phyloP scores from a whole-genome alignment of 2,797 vertebrate genomes.

The Myotis daubentonii region DNA sequence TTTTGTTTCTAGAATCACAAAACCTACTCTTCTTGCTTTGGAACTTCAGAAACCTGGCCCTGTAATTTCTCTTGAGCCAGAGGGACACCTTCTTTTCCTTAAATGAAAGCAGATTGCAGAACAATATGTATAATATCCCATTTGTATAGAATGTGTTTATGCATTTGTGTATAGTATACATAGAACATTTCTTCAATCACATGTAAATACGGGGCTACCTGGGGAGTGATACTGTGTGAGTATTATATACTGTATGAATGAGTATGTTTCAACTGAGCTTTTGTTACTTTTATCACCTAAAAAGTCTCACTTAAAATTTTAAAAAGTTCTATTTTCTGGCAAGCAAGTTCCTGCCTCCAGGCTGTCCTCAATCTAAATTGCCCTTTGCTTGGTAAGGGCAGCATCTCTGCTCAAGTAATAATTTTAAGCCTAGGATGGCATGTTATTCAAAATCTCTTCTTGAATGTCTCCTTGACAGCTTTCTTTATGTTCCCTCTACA shows the following conservation, averaged over 20 bases:
- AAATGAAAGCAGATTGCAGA: not conserved
- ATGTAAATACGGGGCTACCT: not conserved
- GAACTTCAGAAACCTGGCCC: constrained; percentile 76
- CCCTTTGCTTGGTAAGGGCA: not conserved
- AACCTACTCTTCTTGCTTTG: constrained; percentile 50
- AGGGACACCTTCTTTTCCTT: constrained; percentile 26
- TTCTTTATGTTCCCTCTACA: not conserved
- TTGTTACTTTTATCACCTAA: not conserved
- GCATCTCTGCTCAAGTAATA: not conserved
- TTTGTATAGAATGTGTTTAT: not conserved
- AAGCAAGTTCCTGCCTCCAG: not conserved
- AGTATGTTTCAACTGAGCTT: constrained; percentile 7
- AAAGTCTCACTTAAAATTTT: not conserved
- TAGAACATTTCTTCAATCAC: not conserved
- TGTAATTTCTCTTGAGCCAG: constrained; percentile 69
- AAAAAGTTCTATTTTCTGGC: constrained; percentile 4
- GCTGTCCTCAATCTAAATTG: not conserved
- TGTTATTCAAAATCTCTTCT: not conserved
- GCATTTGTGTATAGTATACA: not conserved
- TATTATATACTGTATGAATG: not conserved
- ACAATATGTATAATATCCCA: not conserved
- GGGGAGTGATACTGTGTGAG: not conserved
- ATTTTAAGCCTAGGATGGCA: not conserved
- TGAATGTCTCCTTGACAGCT: not conserved
- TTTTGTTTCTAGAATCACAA: constrained; percentile 78